Percentiles rank a stretch among this genome's conserved stretches.
Conservation (phyloP, 2,113 vertebrate genomes). For the Dipodomys merriami region DNA sequence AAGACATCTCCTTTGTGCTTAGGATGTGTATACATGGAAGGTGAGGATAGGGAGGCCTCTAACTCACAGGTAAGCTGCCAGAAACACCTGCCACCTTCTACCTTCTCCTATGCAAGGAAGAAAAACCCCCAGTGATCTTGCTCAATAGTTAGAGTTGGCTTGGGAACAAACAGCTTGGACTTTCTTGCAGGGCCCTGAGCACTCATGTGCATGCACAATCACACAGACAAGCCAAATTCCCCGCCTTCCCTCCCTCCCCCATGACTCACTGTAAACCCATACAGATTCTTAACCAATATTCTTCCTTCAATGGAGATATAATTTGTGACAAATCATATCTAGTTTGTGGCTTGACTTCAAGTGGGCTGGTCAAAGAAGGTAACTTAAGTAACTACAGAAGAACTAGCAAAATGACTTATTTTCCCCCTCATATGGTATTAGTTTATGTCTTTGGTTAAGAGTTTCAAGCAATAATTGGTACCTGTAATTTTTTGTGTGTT, state of each 20-base stretch:
- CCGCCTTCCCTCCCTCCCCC: too few species aligned
- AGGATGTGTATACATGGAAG: background rate
- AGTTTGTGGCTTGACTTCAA: background rate
- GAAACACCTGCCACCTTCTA: constrained; percentile 51
- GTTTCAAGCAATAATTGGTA: background rate
- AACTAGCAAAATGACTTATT: background rate
- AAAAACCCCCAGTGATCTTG: background rate
- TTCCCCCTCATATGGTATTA: background rate
- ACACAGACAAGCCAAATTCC: background rate
- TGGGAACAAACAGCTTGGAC: constrained; percentile 48
- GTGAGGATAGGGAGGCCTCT: background rate
- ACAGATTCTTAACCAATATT: background rate
- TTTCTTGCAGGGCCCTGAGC: constrained; percentile 24
- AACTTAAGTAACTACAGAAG: background rate
- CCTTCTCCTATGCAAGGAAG: background rate
- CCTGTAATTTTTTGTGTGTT: background rate
- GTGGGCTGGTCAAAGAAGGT: background rate
- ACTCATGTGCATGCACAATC: background rate
- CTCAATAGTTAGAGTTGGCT: constrained; percentile 42
- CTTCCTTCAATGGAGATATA: background rate
- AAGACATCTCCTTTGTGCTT: constrained; percentile 15
- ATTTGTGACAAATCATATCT: background rate
- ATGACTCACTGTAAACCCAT: too few species aligned
- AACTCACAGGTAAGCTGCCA: background rate
- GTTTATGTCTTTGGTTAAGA: background rate